phyloP scores from a whole-genome alignment of 2,888 invertebrate genomes.

The Andrena bucephala region DNA sequence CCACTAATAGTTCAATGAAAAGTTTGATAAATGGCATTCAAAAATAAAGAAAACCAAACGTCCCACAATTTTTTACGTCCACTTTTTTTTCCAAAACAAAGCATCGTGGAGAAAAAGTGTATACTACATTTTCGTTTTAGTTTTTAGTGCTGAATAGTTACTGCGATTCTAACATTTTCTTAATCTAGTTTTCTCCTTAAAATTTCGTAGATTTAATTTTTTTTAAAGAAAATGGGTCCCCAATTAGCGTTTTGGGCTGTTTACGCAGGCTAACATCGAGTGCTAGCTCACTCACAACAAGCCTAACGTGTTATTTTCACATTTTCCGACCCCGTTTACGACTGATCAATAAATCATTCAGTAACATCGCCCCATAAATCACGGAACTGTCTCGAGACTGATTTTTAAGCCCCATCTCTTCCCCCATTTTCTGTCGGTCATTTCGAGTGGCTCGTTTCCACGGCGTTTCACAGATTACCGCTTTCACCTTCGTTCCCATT shows the following conservation, averaged over 20 bases:
- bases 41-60: no score
- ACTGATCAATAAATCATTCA: conserved; percentile 35
- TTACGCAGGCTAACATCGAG: neutral
- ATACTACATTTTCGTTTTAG: no score
- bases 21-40: no score
- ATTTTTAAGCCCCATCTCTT: conserved; percentile 27
- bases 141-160: no score
- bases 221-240: neutral
- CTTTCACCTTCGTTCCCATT: conserved; percentile 46
- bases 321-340: conserved; percentile 11
- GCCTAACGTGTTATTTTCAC: conserved; percentile 13
- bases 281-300: neutral
- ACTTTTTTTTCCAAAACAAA: no score
- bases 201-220: neutral
- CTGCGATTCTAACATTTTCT: neutral
- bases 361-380: conserved; percentile 31
- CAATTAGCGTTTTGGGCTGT: neutral
- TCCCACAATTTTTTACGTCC: no score
- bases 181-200: neutral
- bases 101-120: no score
- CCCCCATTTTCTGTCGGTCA: neutral
- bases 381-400: conserved; percentile 39
- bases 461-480: conserved; percentile 3
- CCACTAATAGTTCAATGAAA: no score
- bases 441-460: conserved; percentile 31